Evolutionary conservation across 1,140 invertebrate species (phyloP), one percentile per base, ranked within the genome.

Genomic region (Lepidurus packardi): DNA sequence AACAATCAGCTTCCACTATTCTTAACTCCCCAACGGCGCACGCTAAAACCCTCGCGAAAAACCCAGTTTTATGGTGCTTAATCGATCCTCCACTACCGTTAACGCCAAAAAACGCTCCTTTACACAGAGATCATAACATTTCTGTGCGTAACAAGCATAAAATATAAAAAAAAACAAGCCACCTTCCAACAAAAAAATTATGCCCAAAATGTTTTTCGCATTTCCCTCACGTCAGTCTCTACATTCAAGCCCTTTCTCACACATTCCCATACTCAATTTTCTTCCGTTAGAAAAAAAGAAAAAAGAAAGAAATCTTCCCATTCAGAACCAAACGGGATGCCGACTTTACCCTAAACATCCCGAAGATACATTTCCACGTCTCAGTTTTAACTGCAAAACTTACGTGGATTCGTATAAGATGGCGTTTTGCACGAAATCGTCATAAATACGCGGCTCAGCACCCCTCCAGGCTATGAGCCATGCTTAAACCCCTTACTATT

Each of bases 381-480:
- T 65, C 21, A 65, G 53, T 65, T 21, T 65, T 65, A 65, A n/a
- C 53, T 65, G 53, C 16, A 16, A 16, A 65, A 65, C 53, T 65
- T 65, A 5, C 21, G 9, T 13, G 53, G 7, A 65, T 65, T 65
- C 53, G 53, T 65, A 65, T 13, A 65, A 65, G 53, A 65, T 65
- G 53, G 53, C 53, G 53, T 65, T 65, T 65, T 8, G 53, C 53
- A 65, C 53, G 53, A 21, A 65, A 65, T 65, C 53, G 53, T 65
- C 53, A 65, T 65, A 65, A 65, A 65, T 65, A 65, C 21, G 53
- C 13, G 53, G 16, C 53, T 65, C 53, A 65, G 53, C 53, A 65
- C 53, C 13, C 21, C 53, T 21, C 21, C 53, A 65, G 47, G n/a
- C 34, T 34, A 65, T 65, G 53, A 13, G 21, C 53, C 16, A 65